Percentiles rank a stretch among this genome's conserved stretches.
Evolutionary conservation across 2,797 vertebrate species (phyloP).

Genomic region (Limosa lapponica): DNA sequence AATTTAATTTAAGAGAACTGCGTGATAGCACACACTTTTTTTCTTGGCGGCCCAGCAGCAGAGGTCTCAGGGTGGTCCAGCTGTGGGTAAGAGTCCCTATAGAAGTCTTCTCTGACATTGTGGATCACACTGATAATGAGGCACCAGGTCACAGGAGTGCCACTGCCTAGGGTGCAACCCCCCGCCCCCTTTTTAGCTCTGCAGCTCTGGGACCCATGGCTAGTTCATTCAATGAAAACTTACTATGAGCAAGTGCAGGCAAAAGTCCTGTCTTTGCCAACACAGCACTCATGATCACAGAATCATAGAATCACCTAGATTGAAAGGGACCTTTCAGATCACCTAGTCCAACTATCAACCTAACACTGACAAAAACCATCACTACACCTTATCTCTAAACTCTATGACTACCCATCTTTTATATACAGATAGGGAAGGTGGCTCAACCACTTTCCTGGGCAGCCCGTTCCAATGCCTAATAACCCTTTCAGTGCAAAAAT

Average conservation of each 20-base stretch:
- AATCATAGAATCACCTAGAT: no score
- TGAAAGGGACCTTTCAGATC: no score
- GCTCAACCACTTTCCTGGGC: no score
- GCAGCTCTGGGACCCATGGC: no score
- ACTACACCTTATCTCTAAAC: no score
- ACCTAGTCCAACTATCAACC: no score
- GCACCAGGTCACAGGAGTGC: rapidly evolving
- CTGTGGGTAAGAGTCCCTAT: background rate
- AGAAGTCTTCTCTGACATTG: background rate
- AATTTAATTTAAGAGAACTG: background rate
- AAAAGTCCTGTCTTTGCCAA: background rate
- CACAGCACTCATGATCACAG: background rate
- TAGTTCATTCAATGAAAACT: background rate
- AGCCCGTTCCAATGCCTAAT: no score
- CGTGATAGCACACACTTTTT: background rate
- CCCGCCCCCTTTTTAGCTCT: background rate
- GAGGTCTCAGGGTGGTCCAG: background rate
- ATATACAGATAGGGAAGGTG: no score
- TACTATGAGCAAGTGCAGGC: background rate
- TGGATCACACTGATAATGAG: background rate
- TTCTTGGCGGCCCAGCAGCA: background rate
- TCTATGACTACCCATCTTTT: no score
- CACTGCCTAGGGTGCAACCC: background rate
- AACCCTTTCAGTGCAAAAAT: no score
- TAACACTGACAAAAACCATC: no score